Base-by-base conservation (phyloP, 2,888 invertebrate genomes). In the Caenorhabditis sp. region DNA sequence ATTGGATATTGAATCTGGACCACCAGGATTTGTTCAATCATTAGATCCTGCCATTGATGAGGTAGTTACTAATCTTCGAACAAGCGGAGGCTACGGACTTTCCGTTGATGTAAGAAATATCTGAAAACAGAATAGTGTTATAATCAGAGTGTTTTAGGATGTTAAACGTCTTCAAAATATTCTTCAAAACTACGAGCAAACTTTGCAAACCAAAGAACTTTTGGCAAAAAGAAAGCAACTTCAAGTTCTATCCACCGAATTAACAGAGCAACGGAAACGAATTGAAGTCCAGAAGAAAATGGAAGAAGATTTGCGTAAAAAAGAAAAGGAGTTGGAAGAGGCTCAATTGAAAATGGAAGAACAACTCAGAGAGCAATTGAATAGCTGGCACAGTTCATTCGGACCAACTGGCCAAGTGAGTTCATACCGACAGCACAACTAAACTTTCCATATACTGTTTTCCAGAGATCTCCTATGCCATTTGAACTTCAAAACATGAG, bases 151-250 rank as follows among this genome's bases (percentile, higher is more conserved):
- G 1, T 63, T 72, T 68, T 63, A 81, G 75, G 82, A 82, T 31
- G 74, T 82, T 38, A 77, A 75, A 57, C 62, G 76, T 0, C 69
- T 82, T 20, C 80, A 82, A 60, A 76, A 77, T 23, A 77, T 77
- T 17, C 70, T 82, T 10, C 77, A 78, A 63, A 76, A 73, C 12
- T 82, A 80, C 26, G 82, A 82, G 54, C 77, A 80, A 49, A 78
- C 76, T 3, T 62, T 82, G 1, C 80, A 82, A 70, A 82, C 82
- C 8, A 82, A 82, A 58, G 82, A 82, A 49, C 69, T 82, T 38
- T 62, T 80, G 20, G 58, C 78, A 7, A 73, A 75, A 59, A 54
- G 80, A 26, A 80, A 77, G 23, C 80, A 80, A 61, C 64, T 80
- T 12, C 75, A 80, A 75, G 77, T 71, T 10, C 69, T 82, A n/a